Evolutionary conservation across 2,888 invertebrate genomes (phyloP).

Genomic region (Diabrotica balteata): DNA sequence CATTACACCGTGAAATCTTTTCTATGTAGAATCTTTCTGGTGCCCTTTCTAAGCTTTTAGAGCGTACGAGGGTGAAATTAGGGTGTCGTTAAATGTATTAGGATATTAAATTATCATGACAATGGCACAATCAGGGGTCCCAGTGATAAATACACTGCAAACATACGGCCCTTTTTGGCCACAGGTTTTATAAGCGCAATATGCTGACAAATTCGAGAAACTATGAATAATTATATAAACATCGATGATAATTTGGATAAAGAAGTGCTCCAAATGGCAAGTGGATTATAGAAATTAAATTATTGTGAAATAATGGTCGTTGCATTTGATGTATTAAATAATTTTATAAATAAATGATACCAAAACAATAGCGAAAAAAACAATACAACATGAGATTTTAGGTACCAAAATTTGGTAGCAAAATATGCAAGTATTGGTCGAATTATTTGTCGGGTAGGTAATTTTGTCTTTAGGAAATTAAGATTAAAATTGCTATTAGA

Average conservation of each 20-base stretch:
- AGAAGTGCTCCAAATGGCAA: neutral
- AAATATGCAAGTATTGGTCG: no score
- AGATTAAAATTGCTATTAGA: no score
- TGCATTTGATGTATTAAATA: no score
- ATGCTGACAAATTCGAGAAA: constrained; percentile 58
- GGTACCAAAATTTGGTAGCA: no score
- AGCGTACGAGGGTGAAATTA: constrained; percentile 54
- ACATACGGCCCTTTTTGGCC: constrained; percentile 62
- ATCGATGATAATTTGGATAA: constrained; percentile 26
- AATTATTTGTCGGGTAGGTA: no score
- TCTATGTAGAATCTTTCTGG: neutral
- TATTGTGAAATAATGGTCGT: no score
- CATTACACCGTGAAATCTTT: no score
- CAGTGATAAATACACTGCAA: constrained; percentile 61
- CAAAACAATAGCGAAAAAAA: no score
- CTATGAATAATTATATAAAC: constrained; percentile 58
- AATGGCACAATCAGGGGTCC: constrained; percentile 61
- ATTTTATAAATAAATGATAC: no score
- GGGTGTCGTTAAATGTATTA: constrained; percentile 63
- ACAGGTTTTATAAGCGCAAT: constrained; percentile 61
- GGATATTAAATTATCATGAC: constrained; percentile 64
- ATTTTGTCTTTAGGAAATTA: no score
- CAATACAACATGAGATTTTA: no score
- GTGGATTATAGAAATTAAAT: no score
- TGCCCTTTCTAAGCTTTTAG: constrained; percentile 34